Evolutionary conservation across 2,888 invertebrate species (phyloP), one percentile per base, ranked within the genome.

Genomic region (Colostygia pectinataria): DNA sequence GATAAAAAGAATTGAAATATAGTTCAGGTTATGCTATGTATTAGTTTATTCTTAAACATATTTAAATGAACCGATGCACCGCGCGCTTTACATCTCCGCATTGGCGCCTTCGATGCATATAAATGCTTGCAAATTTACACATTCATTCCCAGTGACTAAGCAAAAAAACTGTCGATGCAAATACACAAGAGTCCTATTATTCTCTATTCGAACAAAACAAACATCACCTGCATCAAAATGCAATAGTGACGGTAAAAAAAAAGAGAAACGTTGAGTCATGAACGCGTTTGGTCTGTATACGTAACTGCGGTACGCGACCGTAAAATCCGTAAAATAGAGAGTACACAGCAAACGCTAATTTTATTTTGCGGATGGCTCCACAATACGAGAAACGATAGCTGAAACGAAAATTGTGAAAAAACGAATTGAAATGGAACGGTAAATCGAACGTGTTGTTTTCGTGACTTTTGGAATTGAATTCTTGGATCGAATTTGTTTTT

Each of bases 351-450:
- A 25, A 44, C 57, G 62, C 60, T 68, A 68, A 70, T 66, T 71
- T 61, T 59, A 59, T 71, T 70, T 68, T 58, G 57, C 57, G 53
- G 57, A 47, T 59, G 55, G 55, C 45, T 58, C 61, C 58, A 57
- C 61, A 57, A 49, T 50, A 43, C 46, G 36, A 42, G 55, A 23
- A 53, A 44, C 45, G 52, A 48, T 56, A 57, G 58, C 53, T 44
- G 45, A 47, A 46, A 55, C 47, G 58, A 51, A 55, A 56, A 63
- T 59, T 62, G 56, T 36, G 43, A 61, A 65, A 69, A 57, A 58
- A 55, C 48, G 49, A 49, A 58, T 33, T 38, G 34, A 50, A 55
- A 38, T 12, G 20, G 36, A 46, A 55, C 34, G 43, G 52, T 54
- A 47, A 47, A 59, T 52, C 56, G 49, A 33, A 45, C 54, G 39